A percentile compares a stretch with the other conserved stretches of the same genome.
Evolutionary conservation across 2,888 invertebrate species (phyloP).

Genomic region (Empis livida): DNA sequence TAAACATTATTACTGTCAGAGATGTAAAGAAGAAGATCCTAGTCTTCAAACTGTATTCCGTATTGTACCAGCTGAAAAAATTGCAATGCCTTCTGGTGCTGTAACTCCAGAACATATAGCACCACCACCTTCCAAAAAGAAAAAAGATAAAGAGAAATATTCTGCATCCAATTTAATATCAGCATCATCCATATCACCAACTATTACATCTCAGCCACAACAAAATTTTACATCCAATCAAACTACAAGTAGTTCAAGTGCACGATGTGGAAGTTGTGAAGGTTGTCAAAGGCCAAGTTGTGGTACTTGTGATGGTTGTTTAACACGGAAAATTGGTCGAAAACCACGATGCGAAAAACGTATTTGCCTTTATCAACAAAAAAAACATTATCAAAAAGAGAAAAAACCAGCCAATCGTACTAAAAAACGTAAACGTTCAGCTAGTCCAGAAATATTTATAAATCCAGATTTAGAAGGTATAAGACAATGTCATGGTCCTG

Average conservation of each 20-base stretch:
- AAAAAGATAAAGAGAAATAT: constrained; percentile 16
- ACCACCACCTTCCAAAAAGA: constrained; percentile 11
- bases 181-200: neutral
- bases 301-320: constrained; percentile 31
- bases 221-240: neutral
- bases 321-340: constrained; percentile 25
- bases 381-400: constrained; percentile 18
- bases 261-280: constrained; percentile 60
- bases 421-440: constrained; percentile 23
- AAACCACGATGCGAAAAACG: constrained; percentile 42
- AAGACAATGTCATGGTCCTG: constrained; percentile 85
- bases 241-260: constrained; percentile 24
- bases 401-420: constrained; percentile 22
- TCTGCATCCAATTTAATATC: neutral
- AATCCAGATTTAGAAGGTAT: constrained; percentile 45
- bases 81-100: constrained; percentile 13
- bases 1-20: constrained; percentile 83
- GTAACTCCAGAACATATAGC: constrained; percentile 3
- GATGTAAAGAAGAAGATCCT: constrained; percentile 72
- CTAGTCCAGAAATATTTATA: constrained; percentile 29
- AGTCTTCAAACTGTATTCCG: constrained; percentile 48
- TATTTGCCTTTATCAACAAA: constrained; percentile 33
- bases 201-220: neutral
- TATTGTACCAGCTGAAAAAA: constrained; percentile 26
- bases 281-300: constrained; percentile 44